phyloP scores from a whole-genome alignment of 2,797 vertebrate species.

The Triplophysa bombifrons region DNA sequence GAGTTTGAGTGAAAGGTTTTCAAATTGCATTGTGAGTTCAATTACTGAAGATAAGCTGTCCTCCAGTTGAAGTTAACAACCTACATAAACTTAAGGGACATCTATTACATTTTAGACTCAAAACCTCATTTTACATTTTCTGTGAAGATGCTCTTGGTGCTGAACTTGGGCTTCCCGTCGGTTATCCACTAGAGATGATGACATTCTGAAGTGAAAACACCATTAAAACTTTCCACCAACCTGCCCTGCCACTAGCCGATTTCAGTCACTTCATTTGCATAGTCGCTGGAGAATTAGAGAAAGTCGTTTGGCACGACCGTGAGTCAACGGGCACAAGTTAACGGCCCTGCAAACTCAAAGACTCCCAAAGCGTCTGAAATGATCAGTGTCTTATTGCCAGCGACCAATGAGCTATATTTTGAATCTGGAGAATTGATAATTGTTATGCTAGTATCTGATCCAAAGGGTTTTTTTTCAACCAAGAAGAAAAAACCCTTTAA shows the following conservation, averaged over 20 bases:
- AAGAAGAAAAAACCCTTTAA: not conserved
- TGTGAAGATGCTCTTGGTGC: conserved; percentile 5
- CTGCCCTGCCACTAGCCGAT: not conserved
- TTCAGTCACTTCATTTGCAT: not conserved
- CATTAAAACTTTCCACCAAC: not conserved
- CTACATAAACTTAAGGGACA: conserved; percentile 49
- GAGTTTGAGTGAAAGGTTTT: conserved; percentile 66
- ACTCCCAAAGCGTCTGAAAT: not conserved
- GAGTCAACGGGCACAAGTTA: not conserved
- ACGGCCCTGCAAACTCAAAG: not conserved
- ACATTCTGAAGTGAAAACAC: conserved; percentile 1
- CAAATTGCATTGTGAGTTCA: conserved; percentile 66
- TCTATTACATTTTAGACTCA: conserved; percentile 48
- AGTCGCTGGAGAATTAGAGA: not conserved
- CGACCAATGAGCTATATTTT: not conserved
- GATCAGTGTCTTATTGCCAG: not conserved
- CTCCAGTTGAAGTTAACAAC: conserved; percentile 59
- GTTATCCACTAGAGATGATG: not conserved
- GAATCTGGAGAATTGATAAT: not conserved
- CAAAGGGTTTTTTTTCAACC: not conserved
- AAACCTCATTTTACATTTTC: conserved; percentile 26
- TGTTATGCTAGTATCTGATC: not conserved
- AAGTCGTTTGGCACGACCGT: not conserved
- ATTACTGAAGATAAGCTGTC: conserved; percentile 71
- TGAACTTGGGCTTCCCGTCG: not conserved